Base-by-base conservation (phyloP, 2,797 vertebrate species). In the Loriculus beryllinus region DNA sequence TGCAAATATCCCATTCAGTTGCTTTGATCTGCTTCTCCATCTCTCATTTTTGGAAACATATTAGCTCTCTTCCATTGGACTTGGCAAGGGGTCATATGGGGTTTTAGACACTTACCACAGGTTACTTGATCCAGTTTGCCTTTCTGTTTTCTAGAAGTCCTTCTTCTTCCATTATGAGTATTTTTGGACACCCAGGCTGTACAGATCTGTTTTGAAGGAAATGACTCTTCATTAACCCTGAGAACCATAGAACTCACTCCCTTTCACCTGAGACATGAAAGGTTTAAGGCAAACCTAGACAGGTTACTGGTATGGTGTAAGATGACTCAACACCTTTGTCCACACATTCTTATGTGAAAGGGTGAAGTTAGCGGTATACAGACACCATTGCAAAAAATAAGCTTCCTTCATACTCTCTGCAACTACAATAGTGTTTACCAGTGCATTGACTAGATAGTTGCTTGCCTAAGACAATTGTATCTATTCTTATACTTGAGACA, bases 221-320 rank as follows among this genome's bases (percentile, higher is more conserved):
- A 19, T 7, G 43, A 25, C n/a, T 59, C 31, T 57, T 86, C 31
- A 5, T 82, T 65, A 72, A 48, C 8, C 17, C 19, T 47, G 9
- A 20, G 26, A 69, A 43, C 42, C 17, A 62, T 12, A 63, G n/a
- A 90, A 26, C 31, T 67, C 5, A 11, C 45, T 82, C 21, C 4
- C 9, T 78, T 83, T 77, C 76, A 22, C 12, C 25, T 91, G 33
- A 40, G 81, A 67, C 9, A 19, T 56, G 37, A 62, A 69, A 20
- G 13, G 42, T 63, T 74, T 80, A 62, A 60, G 37, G 39, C 37
- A 37, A 47, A 6, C n/a, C 35, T 81, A 16, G 31, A 7, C 25
- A 59, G 20, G 22, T 75, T 75, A 63, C 18, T 63, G 67, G 8
- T 59, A 9, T 0, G 0, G 6, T 5, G 1, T 31, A 40, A 68